phyloP scores from a whole-genome alignment of 2,797 vertebrate species.

The Trachops cirrhosus region DNA sequence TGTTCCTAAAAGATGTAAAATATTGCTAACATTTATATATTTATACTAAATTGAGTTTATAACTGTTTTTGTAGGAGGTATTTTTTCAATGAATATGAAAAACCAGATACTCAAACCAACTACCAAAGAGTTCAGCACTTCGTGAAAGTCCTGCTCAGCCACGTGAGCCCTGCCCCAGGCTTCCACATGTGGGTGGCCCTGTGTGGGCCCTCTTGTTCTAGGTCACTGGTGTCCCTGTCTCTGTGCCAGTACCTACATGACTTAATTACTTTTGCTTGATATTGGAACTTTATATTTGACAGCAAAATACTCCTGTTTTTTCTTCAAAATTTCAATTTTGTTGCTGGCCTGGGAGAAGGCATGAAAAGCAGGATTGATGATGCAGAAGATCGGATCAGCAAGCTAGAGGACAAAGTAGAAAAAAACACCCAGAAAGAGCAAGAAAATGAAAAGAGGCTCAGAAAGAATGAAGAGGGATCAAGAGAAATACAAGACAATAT shows the following conservation, averaged over 20 bases:
- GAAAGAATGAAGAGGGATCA: too few relatives aligned
- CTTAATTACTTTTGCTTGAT: neutral
- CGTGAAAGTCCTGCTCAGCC: neutral
- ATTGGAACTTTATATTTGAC: neutral
- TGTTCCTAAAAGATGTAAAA: neutral
- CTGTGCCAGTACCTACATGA: neutral
- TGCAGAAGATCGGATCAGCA: too few relatives aligned
- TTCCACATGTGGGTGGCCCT: accelerated
- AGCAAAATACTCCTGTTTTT: neutral
- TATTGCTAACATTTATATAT: neutral
- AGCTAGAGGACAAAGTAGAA: too few relatives aligned
- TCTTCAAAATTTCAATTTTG: neutral
- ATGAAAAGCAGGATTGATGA: too few relatives aligned
- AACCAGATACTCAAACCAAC: neutral
- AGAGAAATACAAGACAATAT: too few relatives aligned
- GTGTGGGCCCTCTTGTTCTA: neutral
- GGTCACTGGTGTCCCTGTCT: neutral
- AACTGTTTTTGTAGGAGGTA: neutral
- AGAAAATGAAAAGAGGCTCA: too few relatives aligned
- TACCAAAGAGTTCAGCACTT: neutral
- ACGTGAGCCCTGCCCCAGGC: neutral
- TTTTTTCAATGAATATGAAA: neutral
- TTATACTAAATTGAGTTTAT: neutral
- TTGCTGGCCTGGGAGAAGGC: too few relatives aligned
- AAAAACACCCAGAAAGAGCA: too few relatives aligned